Evolutionary conservation across 2,888 invertebrate species (phyloP), one percentile per base, ranked within the genome.

Genomic region (Seladonia tumulorum): DNA sequence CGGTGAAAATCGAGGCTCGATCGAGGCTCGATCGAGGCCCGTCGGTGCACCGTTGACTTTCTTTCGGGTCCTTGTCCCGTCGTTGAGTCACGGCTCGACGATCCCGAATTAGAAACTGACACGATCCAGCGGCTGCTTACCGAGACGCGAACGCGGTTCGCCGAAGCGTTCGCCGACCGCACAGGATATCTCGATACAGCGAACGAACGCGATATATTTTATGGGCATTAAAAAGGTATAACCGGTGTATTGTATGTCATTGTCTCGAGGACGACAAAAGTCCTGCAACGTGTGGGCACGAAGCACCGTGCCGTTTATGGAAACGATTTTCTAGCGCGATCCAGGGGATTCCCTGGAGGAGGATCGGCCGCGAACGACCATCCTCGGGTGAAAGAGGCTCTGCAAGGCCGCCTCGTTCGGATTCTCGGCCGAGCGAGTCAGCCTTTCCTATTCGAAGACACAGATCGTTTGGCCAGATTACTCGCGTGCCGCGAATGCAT

Each of bases 401-500:
- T 53, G 49, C 83, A 83, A 90, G 88, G 90, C 72, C 85, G 81
- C 81, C 18, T 45, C 72, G 66, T 60, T 60, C 60, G 14, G 80
- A 75, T 83, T 87, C 83, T 87, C 80, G 87, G 81, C 88, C 81
- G 87, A 90, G 82, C 78, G 77, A 80, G 74, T 77, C 82, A 74
- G 82, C 77, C 76, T 73, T 79, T 66, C 29, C 66, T 18, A 60
- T 25, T 25, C 60, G 25, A 60, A 60, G 25, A 14, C 60, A 60
- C 25, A 25, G 25, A 60, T 60, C 25, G 35, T 18, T 29, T 8
- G 66, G 16, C 29, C 66, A 29, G 66, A 29, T 35, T 29, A 35
- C 18, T 66, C 18, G 18, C 29, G 35, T 35, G 25, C 25, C 60
- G 60, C 53, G 22, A 53, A 53, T 8, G 22, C 22, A 60, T 60